phyloP scores from a whole-genome alignment of 2,113 vertebrate species.

The Capreolus pygargus region DNA sequence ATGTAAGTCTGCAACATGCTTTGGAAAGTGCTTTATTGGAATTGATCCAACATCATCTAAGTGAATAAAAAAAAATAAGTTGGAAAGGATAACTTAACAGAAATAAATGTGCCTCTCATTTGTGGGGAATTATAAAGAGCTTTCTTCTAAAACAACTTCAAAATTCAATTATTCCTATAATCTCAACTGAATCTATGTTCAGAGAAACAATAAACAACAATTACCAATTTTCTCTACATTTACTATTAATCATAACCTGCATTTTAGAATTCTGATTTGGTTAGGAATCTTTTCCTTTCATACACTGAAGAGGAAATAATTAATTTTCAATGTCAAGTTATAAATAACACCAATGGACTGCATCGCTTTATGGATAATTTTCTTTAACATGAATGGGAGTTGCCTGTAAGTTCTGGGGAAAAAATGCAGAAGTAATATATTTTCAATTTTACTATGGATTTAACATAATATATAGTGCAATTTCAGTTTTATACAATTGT shows the following conservation, averaged over 20 bases:
- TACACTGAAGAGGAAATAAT: not conserved
- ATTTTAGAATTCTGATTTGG: slow-evolving; percentile 5
- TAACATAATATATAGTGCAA: not conserved
- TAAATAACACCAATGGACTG: not conserved
- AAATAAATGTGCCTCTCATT: not conserved
- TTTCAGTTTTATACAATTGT: slow-evolving; percentile 25
- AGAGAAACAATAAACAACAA: not conserved
- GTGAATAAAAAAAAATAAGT: slow-evolving; percentile 58
- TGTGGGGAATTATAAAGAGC: not conserved
- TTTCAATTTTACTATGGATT: not conserved
- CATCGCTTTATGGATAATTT: not conserved
- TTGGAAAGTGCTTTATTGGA: slow-evolving; percentile 91
- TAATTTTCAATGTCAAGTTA: not conserved
- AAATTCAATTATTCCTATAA: not conserved
- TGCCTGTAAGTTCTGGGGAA: not conserved
- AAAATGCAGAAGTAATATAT: slow-evolving; percentile 39
- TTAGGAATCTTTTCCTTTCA: not conserved
- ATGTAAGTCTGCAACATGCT: slow-evolving; percentile 93
- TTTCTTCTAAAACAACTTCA: not conserved
- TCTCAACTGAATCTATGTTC: not conserved
- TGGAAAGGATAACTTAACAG: slow-evolving; percentile 61
- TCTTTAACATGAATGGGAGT: not conserved
- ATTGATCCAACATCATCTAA: slow-evolving; percentile 89
- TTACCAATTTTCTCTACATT: not conserved
- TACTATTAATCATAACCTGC: not conserved